Percentiles rank a stretch among this genome's conserved stretches.
Conservation (phyloP, 2,797 vertebrate species). For the Peromyscus eremicus region DNA sequence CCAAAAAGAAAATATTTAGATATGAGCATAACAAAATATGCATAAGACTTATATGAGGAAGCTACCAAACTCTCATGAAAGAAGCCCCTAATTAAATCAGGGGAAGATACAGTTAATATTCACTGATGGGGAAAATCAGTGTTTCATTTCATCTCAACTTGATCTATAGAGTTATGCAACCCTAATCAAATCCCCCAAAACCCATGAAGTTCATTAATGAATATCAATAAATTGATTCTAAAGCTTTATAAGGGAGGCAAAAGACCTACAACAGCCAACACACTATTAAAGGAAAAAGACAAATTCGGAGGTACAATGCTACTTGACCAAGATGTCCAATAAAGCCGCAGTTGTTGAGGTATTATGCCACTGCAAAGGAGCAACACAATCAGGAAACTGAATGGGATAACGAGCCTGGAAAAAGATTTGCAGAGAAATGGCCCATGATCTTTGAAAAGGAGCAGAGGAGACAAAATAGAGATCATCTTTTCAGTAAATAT, state of each 20-base stretch:
- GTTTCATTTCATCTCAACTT: background rate
- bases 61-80: background rate
- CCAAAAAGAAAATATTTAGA: background rate
- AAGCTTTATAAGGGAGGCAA: background rate
- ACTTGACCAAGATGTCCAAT: background rate
- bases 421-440: background rate
- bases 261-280: background rate
- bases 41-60: background rate
- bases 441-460: background rate
- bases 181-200: background rate
- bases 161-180: background rate
- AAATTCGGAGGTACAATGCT: background rate
- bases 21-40: background rate
- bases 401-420: background rate
- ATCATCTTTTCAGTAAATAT: background rate
- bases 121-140: background rate
- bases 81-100: background rate
- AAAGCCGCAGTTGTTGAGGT: background rate
- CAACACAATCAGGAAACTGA: accelerated
- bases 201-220: background rate
- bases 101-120: background rate
- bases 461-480: background rate
- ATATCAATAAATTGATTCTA: background rate
- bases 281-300: background rate
- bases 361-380: background rate